Base-by-base conservation (phyloP, 2,113 vertebrate genomes). In the Colinus virginianus region DNA sequence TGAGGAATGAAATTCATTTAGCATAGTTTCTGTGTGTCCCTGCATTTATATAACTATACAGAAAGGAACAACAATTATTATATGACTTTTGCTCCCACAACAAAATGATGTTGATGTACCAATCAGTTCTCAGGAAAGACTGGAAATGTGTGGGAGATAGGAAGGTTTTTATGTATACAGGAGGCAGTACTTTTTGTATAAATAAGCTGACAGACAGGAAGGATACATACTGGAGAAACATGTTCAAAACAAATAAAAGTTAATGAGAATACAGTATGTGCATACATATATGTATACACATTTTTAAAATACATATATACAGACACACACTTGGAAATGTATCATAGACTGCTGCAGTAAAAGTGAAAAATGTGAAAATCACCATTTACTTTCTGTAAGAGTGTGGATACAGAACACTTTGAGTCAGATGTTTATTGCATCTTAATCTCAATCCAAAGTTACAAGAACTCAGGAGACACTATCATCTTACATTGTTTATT, bases 1-100 rank as follows among this genome's bases (percentile, higher is more conserved):
- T 80, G 48, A 76, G 36, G 20, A 76, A 53, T 32, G 87, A 81
- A 90, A 40, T 11, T 61, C 11, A 69, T 92, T 66, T 64, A n/a
- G 5, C 56, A 14, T n/a, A 12, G 6, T 21, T 89, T 84, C 19
- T 62, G 26, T 66, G 15, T 51, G 40, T 43, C 12, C 8, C 68
- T 30, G 38, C 8, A 61, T 56, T 84, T 84, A 51, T 56, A 20
- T 46, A 82, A 75, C 6, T 17, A 66, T 42, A 62, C 7, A 62
- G 26, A 45, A 20, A 81, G 18, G 16, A 66, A 14, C 1, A 2
- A 26, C 8, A 71, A 36, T 66, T 30, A 62, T 63, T 69, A 30
- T 25, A 59, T 30, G 6, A 81, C 46, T 84, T 64, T 55, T 78
- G 59, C 25, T 71, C 18, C 56, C 26, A 40, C 26, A 71, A 64